Evolutionary conservation across 1,140 invertebrate species (phyloP).

Genomic region (Drosophila willistoni): DNA sequence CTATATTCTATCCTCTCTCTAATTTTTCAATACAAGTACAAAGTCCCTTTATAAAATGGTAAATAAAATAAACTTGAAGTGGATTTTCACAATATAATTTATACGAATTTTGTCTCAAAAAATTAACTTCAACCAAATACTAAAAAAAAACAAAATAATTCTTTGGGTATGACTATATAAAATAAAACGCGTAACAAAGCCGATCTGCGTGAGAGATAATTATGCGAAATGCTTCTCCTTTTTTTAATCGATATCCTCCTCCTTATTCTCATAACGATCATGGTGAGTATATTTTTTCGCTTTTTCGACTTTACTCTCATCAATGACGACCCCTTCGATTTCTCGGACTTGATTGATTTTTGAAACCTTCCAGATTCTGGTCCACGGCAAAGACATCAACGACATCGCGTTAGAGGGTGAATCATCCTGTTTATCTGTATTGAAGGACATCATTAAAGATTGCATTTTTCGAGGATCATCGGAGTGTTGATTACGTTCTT

Average conservation of each 20-base stretch:
- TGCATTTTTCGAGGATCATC: too few relatives aligned
- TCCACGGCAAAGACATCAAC: conserved; percentile 44
- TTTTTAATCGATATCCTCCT: conserved; percentile 36
- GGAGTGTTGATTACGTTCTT: neutral
- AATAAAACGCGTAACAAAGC: conserved; percentile 7
- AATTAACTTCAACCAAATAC: conserved; percentile 8
- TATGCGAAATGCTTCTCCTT: neutral
- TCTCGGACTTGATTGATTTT: neutral
- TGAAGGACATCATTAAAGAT: neutral
- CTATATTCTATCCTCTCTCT: too few relatives aligned
- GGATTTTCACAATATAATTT: conserved; percentile 6
- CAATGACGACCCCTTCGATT: neutral
- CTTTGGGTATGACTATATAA: neutral
- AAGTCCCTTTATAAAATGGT: too few relatives aligned
- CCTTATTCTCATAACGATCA: neutral
- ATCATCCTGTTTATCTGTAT: neutral
- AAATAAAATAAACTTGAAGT: neutral
- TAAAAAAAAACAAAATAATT: conserved; percentile 10
- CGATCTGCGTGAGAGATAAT: neutral
- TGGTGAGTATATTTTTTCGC: neutral
- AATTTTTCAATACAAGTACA: too few relatives aligned
- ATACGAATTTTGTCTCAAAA: conserved; percentile 12
- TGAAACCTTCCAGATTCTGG: conserved; percentile 14
- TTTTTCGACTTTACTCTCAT: neutral
- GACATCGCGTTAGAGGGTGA: conserved; percentile 36